Percentiles rank a stretch among this genome's conserved stretches.
phyloP scores from a whole-genome alignment of 2,113 vertebrate genomes.

The Progne subis region DNA sequence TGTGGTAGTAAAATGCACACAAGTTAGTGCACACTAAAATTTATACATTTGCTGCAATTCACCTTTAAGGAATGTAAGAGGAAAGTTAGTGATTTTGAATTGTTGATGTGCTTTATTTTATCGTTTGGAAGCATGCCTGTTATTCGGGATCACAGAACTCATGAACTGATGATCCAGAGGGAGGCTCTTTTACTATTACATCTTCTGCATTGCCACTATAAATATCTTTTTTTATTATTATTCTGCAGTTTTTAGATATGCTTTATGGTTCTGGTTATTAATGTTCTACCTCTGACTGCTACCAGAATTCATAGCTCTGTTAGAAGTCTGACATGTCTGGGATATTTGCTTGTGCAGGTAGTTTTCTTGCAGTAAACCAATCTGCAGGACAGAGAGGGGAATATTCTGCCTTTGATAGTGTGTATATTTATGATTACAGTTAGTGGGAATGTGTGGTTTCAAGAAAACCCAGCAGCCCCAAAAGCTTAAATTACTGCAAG shows the following conservation, averaged over 20 bases:
- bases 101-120: slow-evolving; percentile 11
- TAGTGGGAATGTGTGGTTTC: slow-evolving; percentile 8
- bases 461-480: neutral
- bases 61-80: neutral
- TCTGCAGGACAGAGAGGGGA: slow-evolving; percentile 10
- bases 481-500: neutral
- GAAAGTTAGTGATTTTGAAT: neutral
- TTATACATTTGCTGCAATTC: neutral
- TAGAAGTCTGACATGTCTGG: slow-evolving; percentile 36
- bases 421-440: neutral
- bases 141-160: slow-evolving; percentile 13
- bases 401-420: neutral
- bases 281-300: slow-evolving; percentile 31
- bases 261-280: slow-evolving; percentile 59
- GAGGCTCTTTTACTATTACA: slow-evolving; percentile 36
- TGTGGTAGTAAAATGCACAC: slow-evolving; percentile 1
- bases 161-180: neutral
- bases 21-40: neutral
- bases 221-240: slow-evolving; percentile 53
- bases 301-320: slow-evolving; percentile 37
- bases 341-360: slow-evolving; percentile 43
- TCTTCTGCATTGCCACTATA: neutral
- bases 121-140: neutral
- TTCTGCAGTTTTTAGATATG: slow-evolving; percentile 52
- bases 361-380: slow-evolving; percentile 43